Evolutionary conservation across 2,888 invertebrate species (phyloP), one percentile per base, ranked within the genome.

Genomic region (Hirtodrosophila trivittata): DNA sequence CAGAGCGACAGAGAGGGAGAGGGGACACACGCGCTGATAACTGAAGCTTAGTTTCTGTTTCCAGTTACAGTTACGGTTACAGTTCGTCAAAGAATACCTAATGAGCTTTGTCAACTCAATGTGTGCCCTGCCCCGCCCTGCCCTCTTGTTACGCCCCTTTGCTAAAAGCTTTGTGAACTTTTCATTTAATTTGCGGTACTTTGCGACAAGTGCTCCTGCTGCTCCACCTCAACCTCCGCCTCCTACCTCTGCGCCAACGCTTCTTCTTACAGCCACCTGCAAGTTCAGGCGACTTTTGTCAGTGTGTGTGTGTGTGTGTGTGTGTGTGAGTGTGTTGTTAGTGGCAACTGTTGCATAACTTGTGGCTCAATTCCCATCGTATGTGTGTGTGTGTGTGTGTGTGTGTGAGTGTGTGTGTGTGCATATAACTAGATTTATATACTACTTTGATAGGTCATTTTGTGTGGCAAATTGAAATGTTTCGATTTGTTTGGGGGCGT

Each of bases 331-430:
- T 7, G 1, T 16, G 25, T 13, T n/a, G 10, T 13, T 32, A 8
- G 42, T 32, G 32, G 70, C 60, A 71, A 83, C 72, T 70, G 76
- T 83, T 77, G 83, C 83, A 74, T 78, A 75, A 75, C 45, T 41
- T 57, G 65, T 8, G 55, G 45, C 38, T 39, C 16, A 49, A 37
- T 26, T 39, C 42, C 28, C 14, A 30, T n/a, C n/a, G n/a, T n/a
- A n/a, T n/a, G 13, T 55, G 37, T 47, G 33, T 43, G 32, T 12
- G 25, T 25, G 28, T 21, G 18, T 5, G 5, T 21, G 18, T 21
- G 18, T 21, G 18, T 21, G 18, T 43, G 62, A 5, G 35, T 35
- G 35, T 35, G 35, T 13, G 35, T 35, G 35, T 35, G 35, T 13
- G 35, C 7, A 4, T 35, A 12, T 35, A 14, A 35, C 13, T 28